Evolutionary conservation across 2,888 invertebrate species (phyloP).

Genomic region (Thecophora atra): DNA sequence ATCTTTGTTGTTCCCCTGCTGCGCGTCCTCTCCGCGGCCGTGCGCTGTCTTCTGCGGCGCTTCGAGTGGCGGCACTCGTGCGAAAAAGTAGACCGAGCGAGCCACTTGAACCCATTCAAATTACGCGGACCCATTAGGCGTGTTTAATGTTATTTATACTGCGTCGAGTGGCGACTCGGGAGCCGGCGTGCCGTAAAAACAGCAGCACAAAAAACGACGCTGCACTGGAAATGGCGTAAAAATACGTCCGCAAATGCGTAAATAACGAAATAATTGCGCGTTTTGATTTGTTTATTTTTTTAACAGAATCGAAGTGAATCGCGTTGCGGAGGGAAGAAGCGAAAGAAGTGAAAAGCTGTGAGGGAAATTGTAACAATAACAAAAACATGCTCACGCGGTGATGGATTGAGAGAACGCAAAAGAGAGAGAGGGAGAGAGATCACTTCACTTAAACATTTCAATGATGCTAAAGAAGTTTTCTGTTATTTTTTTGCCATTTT

Average conservation of each 20-base stretch:
- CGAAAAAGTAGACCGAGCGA: neutral
- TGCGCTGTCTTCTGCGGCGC: neutral
- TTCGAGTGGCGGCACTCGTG: neutral
- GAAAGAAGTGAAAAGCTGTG: neutral
- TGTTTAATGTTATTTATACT: conserved; percentile 59
- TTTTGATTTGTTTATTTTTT: conserved; percentile 25
- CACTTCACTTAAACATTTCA: conserved; percentile 28
- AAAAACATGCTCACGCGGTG: conserved; percentile 22
- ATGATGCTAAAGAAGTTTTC: conserved; percentile 15
- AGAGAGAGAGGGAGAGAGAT: neutral
- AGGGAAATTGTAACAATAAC: conserved; percentile 25
- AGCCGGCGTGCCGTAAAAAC: neutral
- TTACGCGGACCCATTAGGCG: conserved; percentile 44
- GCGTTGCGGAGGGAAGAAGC: neutral
- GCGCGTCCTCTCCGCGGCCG: neutral
- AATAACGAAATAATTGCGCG: conserved; percentile 37
- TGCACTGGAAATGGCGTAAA: conserved; percentile 28
- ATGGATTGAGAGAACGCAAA: neutral
- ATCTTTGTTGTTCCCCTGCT: neutral
- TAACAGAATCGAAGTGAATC: too few relatives aligned
- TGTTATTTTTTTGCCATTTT: conserved; percentile 6
- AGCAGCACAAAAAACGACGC: neutral
- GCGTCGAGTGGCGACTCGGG: neutral
- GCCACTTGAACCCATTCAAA: conserved; percentile 50
- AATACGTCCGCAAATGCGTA: conserved; percentile 20